A percentile compares a stretch with the other conserved stretches of the same genome.
These are phyloP conservation scores for Itoplectis maculator DNA, from an alignment of 2,888 invertebrate genomes.

Conservation along the genomic window DNA sequence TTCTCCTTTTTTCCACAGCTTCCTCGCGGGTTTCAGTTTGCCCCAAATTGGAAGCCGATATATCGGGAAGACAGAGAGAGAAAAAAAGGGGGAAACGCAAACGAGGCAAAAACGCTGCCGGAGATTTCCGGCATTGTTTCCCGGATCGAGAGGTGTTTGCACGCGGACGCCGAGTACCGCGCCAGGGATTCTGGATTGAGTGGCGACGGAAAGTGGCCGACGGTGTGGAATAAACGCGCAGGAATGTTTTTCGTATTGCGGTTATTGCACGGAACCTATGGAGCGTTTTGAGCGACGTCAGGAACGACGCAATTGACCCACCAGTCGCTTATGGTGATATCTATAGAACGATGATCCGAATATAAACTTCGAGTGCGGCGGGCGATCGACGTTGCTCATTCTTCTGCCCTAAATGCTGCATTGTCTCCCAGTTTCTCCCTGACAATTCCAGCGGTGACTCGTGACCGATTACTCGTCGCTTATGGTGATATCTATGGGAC, in stretches of 20 bases:
- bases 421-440: conserved; percentile 13
- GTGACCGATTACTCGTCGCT: conserved; percentile 1
- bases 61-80: conserved; percentile 38
- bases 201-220: conserved; percentile 23
- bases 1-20: neutral
- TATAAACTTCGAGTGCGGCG: conserved; percentile 40
- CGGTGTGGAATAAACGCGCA: conserved; percentile 35
- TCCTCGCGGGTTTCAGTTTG: neutral
- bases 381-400: conserved; percentile 19
- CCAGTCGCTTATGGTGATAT: conserved; percentile 29
- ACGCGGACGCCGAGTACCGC: no score
- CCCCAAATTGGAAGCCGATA: conserved; percentile 49
- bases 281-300: conserved; percentile 2
- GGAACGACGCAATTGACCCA: conserved; percentile 40
- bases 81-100: neutral
- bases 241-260: conserved; percentile 39
- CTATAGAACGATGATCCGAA: neutral
- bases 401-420: conserved; percentile 2
- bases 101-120: neutral
- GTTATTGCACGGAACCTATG: conserved; percentile 19
- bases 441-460: neutral
- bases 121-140: conserved; percentile 40
- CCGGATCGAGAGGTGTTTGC: conserved; percentile 35
- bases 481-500: conserved; percentile 21
- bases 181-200: neutral